These are phyloP conservation scores for Limonius californicus DNA, from an alignment of 1,140 invertebrate species.

Conservation along the genomic window DNA sequence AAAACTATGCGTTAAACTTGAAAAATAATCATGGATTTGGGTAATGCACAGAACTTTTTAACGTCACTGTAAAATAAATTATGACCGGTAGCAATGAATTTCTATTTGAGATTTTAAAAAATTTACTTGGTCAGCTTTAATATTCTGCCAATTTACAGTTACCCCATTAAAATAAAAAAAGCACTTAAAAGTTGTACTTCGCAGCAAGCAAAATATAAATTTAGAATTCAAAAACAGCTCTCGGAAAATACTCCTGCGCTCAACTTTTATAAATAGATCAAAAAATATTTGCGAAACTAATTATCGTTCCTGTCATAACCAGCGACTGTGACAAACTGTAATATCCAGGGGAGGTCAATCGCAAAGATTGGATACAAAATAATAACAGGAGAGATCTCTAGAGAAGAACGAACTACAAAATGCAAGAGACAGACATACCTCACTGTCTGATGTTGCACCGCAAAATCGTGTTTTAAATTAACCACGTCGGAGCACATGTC, in stretches of 20 bases:
- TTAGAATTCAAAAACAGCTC: background rate
- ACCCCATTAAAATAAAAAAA: too few species aligned
- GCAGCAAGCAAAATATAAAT: too few species aligned
- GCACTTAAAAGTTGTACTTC: too few species aligned
- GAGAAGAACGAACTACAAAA: constrained; percentile 14
- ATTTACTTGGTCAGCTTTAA: too few species aligned
- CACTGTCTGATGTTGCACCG: constrained; percentile 14
- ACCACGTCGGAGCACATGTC: constrained; percentile 21
- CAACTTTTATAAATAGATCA: constrained; percentile 10
- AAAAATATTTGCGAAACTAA: constrained; percentile 24
- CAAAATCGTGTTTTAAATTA: constrained; percentile 30
- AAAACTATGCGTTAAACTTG: too few species aligned
- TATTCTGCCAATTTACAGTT: too few species aligned
- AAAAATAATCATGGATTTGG: too few species aligned
- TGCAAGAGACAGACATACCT: background rate
- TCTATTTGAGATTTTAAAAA: too few species aligned
- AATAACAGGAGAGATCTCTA: constrained; percentile 23
- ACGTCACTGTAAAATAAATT: too few species aligned
- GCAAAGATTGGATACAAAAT: constrained; percentile 27
- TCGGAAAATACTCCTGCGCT: background rate
- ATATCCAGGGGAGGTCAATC: constrained; percentile 25
- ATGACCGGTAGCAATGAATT: too few species aligned
- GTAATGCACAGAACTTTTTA: too few species aligned
- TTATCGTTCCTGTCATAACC: constrained; percentile 24
- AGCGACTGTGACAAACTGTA: constrained; percentile 26